Evolutionary conservation across 35 echinoderm and acorn worm species (phyloP).

Genomic region (Hemicentrotus pulcherrimus): DNA sequence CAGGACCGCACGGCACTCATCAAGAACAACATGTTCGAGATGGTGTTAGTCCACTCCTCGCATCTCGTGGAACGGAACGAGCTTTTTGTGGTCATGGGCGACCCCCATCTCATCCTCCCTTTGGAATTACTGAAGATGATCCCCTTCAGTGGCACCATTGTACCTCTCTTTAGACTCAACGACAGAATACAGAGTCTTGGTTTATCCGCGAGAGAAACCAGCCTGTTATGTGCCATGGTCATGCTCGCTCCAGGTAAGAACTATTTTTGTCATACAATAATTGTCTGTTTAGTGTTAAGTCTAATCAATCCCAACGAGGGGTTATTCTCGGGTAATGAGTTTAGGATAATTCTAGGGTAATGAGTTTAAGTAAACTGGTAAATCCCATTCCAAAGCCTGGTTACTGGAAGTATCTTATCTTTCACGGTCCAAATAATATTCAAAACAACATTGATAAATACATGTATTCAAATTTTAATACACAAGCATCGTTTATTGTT

Average conservation of each 20-base stretch:
- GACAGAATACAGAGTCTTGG: neutral
- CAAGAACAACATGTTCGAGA: conserved; percentile 51
- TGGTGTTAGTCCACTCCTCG: conserved; percentile 37
- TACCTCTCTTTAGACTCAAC: conserved; percentile 45
- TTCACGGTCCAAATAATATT: too few species aligned
- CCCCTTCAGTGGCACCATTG: conserved; percentile 15
- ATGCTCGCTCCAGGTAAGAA: conserved; percentile 22
- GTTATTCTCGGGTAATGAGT: too few species aligned
- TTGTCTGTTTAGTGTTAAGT: too few species aligned
- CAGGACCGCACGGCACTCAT: conserved; percentile 34
- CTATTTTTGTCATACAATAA: neutral
- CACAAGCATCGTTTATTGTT: too few species aligned
- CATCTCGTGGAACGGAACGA: neutral
- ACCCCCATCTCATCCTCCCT: conserved; percentile 30
- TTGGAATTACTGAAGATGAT: neutral
- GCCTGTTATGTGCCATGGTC: conserved; percentile 20
- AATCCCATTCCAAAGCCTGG: too few species aligned
- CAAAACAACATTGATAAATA: too few species aligned
- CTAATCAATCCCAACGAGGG: too few species aligned
- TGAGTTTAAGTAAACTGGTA: too few species aligned
- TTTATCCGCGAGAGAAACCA: conserved; percentile 21
- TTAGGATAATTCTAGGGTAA: too few species aligned
- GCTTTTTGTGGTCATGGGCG: neutral
- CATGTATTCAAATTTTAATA: too few species aligned
- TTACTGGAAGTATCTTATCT: too few species aligned